Evolutionary conservation across 1,140 invertebrate species (phyloP), one percentile per base, ranked within the genome.

Genomic region (Medauroidea extradentata): DNA sequence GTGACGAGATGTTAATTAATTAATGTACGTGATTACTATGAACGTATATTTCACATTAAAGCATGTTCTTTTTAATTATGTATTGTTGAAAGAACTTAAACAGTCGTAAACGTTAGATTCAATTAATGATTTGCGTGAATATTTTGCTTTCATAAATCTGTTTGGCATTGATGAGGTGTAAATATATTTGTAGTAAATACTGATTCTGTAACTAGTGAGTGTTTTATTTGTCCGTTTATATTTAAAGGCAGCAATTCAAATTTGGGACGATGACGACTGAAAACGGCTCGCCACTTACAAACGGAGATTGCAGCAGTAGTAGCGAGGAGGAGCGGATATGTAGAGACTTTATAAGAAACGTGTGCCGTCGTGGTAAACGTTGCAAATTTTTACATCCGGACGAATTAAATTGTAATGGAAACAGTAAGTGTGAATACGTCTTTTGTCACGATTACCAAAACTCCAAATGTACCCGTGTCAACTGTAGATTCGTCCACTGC

Each of bases 391-490:
- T 82, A 23, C 88, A 90, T 68, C 81, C 81, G 3, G 71, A 74
- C 55, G 81, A 83, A 62, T 4, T 34, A 34, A 34, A 4, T 11
- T 4, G 11, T 34, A 34, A 34, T 34, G 29, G 29, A 7, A 34
- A 34, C 29, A 34, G 29, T 34, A 58, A 66, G 59, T 53, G 41
- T 16, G 60, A 64, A 39, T 60, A 66, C 52, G 77, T 82, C n/a
- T 92, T 93, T 70, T 93, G 90, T 69, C 89, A 92, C 69, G 90
- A 93, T 70, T 92, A 81, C 75, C 90, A 92, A 72, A 92, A 92
- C 71, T 84, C 81, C 13, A 79, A 81, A 53, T 88, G 86, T 67
- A 77, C 79, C 16, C 78, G 86, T 65, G 73, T 79, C 0, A 83
- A 82, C 44, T 86, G 84, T 65, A 84, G 86, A 65, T 93, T 92